phyloP scores from a whole-genome alignment of 2,888 invertebrate genomes.

The Odontocerum albicorne region DNA sequence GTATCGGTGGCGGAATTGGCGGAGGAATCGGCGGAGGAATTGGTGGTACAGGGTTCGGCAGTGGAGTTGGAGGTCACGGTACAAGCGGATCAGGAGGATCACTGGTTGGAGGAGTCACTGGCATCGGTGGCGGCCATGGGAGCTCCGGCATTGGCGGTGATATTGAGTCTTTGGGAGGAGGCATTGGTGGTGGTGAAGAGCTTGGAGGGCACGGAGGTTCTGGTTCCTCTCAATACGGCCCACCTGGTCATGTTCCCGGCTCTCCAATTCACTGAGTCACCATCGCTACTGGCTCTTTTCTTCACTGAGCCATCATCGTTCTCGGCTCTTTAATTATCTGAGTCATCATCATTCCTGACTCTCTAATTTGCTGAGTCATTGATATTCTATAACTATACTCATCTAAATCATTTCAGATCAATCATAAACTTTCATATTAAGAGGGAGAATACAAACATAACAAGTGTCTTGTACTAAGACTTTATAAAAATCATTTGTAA shows the following conservation, averaged over 20 bases:
- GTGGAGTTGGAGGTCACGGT: slow-evolving; percentile 40
- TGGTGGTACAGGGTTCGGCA: slow-evolving; percentile 40
- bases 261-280: slow-evolving; percentile 46
- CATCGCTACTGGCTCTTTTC: no score
- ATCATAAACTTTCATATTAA: no score
- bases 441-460: no score
- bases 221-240: slow-evolving; percentile 55
- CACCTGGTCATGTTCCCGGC: slow-evolving; percentile 55
- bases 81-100: slow-evolving; percentile 40
- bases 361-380: no score
- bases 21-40: slow-evolving; percentile 41
- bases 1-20: slow-evolving; percentile 40
- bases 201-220: slow-evolving; percentile 45
- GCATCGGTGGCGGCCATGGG: slow-evolving; percentile 40
- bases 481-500: no score
- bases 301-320: no score
- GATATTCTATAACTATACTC: no score
- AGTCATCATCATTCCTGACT: no score
- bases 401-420: no score
- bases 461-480: no score
- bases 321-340: slow-evolving; percentile 5
- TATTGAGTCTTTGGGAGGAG: slow-evolving; percentile 36
- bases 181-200: slow-evolving; percentile 43
- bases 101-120: slow-evolving; percentile 42
- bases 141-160: slow-evolving; percentile 36